A percentile compares a stretch with the other conserved stretches of the same genome.
phyloP scores from a whole-genome alignment of 2,888 invertebrate genomes.

The Diadromus collaris region DNA sequence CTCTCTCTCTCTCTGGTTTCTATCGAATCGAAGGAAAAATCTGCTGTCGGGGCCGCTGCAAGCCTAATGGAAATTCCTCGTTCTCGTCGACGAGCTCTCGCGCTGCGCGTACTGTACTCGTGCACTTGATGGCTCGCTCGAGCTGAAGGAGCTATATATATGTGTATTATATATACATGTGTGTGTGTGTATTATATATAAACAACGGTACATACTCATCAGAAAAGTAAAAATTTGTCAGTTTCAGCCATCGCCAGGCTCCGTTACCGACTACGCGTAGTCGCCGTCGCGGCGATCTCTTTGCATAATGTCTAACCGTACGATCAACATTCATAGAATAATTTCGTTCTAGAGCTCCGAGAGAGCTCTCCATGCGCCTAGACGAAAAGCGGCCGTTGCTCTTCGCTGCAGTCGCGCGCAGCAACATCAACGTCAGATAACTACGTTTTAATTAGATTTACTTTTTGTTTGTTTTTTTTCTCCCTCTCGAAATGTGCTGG shows the following conservation, averaged over 20 bases:
- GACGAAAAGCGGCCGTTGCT: constrained; percentile 60
- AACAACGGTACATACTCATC: constrained; percentile 17
- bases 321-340: constrained; percentile 78
- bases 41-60: constrained; percentile 58
- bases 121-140: constrained; percentile 42
- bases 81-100: constrained; percentile 62
- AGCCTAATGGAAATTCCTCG: constrained; percentile 76
- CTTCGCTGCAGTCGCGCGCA: constrained; percentile 39
- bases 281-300: constrained; percentile 53
- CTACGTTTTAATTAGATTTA: constrained; percentile 8
- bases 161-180: neutral
- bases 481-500: neutral
- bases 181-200: neutral
- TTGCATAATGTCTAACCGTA: constrained; percentile 72
- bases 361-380: constrained; percentile 36
- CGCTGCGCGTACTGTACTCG: constrained; percentile 38
- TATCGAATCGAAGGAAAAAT: constrained; percentile 45
- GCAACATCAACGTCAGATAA: neutral
- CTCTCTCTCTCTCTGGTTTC: constrained; percentile 31
- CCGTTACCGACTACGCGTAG: constrained; percentile 5
- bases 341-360: constrained; percentile 71
- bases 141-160: constrained; percentile 9
- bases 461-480: neutral
- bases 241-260: constrained; percentile 65
- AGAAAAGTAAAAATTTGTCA: constrained; percentile 66